A percentile compares a stretch with the other conserved stretches of the same genome.
Conservation (phyloP, 2,888 invertebrate genomes). For the Pollenia amentaria region DNA sequence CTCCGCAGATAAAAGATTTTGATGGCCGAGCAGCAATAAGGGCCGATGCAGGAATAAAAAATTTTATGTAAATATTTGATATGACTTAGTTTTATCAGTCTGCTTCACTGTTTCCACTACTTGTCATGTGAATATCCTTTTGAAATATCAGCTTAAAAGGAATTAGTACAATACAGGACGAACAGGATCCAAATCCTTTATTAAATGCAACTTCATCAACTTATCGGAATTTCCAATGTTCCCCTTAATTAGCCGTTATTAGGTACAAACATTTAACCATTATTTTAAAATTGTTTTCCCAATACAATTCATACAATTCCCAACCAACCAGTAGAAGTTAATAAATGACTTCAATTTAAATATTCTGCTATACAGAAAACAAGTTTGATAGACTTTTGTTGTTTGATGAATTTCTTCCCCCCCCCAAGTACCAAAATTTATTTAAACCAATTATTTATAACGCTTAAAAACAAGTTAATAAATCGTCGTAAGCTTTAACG, state of each 20-base stretch:
- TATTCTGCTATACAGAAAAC: slow-evolving; percentile 17
- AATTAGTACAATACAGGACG: not conserved
- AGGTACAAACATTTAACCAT: not conserved
- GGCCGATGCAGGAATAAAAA: too few species aligned
- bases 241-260: not conserved
- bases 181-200: not conserved
- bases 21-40: too few species aligned
- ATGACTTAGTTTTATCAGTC: too few species aligned
- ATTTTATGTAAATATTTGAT: too few species aligned
- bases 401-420: not conserved
- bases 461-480: slow-evolving; percentile 21
- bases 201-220: not conserved
- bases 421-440: slow-evolving; percentile 15
- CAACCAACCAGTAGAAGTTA: not conserved
- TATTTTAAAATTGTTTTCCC: not conserved
- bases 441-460: slow-evolving; percentile 61
- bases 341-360: slow-evolving; percentile 54
- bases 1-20: too few species aligned
- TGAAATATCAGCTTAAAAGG: too few species aligned
- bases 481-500: not conserved
- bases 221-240: not conserved
- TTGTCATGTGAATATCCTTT: too few species aligned
- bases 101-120: too few species aligned
- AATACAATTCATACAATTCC: not conserved
- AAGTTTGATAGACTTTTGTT: slow-evolving; percentile 32